Conservation (phyloP, 2,113 vertebrate genomes). For the Morphnarchus princeps region DNA sequence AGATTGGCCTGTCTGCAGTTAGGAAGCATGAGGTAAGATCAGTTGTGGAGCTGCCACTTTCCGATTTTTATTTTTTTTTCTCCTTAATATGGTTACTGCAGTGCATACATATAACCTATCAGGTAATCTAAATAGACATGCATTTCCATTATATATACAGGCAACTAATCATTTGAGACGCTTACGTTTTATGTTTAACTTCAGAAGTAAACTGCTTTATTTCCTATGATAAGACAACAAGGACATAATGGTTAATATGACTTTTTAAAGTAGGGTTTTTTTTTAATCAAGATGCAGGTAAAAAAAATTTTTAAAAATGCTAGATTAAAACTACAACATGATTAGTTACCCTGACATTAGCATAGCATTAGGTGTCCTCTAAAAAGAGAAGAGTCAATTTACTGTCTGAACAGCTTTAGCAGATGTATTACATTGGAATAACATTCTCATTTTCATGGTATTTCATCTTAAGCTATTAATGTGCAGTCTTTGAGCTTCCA, state of each 20-base stretch:
- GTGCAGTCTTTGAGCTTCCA: background rate
- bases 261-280: background rate
- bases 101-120: background rate
- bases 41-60: background rate
- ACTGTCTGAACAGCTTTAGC: background rate
- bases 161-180: background rate
- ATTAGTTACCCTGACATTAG: background rate
- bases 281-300: background rate
- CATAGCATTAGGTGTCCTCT: background rate
- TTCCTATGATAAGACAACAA: background rate
- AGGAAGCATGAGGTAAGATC: background rate
- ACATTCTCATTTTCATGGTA: background rate
- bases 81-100: background rate
- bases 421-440: background rate
- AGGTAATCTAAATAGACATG: background rate
- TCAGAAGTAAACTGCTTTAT: background rate
- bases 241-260: background rate
- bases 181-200: background rate
- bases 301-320: background rate
- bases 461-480: background rate
- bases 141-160: background rate
- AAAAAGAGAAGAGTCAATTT: background rate
- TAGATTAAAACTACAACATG: background rate
- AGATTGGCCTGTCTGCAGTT: background rate
- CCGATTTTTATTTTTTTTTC: background rate